Conservation (phyloP, 2,797 vertebrate genomes). For the Pseudocheirus occidentalis region DNA sequence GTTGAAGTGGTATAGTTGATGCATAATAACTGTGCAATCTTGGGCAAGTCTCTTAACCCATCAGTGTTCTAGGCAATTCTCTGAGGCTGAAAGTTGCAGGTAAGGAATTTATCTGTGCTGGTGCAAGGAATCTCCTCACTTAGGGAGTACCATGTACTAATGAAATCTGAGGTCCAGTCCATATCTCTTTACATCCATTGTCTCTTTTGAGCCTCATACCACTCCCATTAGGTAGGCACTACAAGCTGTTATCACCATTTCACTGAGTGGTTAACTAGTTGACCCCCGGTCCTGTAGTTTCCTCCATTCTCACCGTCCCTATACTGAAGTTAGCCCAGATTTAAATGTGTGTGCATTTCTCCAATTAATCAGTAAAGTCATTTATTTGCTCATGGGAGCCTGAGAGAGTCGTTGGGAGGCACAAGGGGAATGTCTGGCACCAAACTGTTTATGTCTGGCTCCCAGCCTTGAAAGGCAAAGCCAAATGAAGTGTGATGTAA, state of each 20-base stretch:
- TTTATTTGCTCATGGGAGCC: constrained; percentile 1
- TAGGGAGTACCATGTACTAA: background rate
- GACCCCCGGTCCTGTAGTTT: constrained; percentile 25
- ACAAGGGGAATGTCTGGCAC: background rate
- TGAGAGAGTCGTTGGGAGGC: constrained; percentile 25
- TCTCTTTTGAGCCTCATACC: background rate
- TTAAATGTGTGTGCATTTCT: constrained; percentile 8
- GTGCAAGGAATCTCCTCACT: background rate
- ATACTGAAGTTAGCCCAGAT: background rate
- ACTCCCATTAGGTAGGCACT: background rate
- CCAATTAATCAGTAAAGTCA: background rate
- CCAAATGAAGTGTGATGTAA: background rate
- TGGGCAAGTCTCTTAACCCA: background rate
- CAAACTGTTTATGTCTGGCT: background rate
- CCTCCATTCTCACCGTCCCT: background rate
- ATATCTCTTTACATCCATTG: background rate
- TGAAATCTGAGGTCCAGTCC: background rate
- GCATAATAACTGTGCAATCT: background rate
- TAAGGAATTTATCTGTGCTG: background rate
- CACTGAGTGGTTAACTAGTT: constrained; percentile 4
- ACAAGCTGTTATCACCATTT: background rate
- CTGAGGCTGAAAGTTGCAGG: background rate
- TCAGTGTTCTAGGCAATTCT: background rate
- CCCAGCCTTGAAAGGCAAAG: constrained; percentile 9
- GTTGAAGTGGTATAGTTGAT: background rate